Base-by-base conservation (phyloP, 2,797 vertebrate species). In the Smutsia gigantea region DNA sequence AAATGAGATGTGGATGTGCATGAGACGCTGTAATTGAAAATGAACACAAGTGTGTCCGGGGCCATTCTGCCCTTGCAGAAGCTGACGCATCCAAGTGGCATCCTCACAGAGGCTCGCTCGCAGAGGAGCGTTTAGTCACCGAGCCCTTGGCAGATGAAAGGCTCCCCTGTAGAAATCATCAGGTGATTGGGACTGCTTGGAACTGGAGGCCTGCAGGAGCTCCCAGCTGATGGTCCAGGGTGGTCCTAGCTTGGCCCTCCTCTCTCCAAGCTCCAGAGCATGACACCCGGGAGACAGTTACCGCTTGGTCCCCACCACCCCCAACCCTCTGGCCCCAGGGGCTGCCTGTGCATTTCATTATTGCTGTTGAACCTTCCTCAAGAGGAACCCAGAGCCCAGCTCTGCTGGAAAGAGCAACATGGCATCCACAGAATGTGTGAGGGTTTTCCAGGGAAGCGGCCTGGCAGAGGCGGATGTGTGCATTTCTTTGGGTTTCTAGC, bases 371-470 rank as follows among this genome's bases (percentile, higher is more conserved):
- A 25, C 25, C 37, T 57, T 71, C 46, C 27, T 3, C 12, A 69
- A 51, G n/a, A 88, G 59, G 68, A 78, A 4, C 46, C 5, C 18
- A 39, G 90, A 92, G 85, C 34, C 46, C 68, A 46, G 9, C 31
- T 90, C 49, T 11, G 10, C n/a, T 3, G 17, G n/a, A 9, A 11
- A 42, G 14, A 92, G 61, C 75, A 31, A 21, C 19, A 0, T 25
- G 34, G 77, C 14, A 29, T 31, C 27, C 53, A 5, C 11, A 29
- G 82, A 64, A 59, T 25, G 31, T 10, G 0, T 10, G 61, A 53
- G 55, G 4, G 11, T 92, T 92, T 83, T 78, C 85, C 94, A 90
- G 68, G n/a, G 72, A 89, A 89, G 53, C 78, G 53, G 77, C 59
- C 74, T 88, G 77, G 68, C 49, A 84, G 12, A 87, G 87, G 61